These are phyloP conservation scores for Trissoscelio sp. DNA, from an alignment of 2,888 invertebrate species.

Conservation along the genomic window DNA sequence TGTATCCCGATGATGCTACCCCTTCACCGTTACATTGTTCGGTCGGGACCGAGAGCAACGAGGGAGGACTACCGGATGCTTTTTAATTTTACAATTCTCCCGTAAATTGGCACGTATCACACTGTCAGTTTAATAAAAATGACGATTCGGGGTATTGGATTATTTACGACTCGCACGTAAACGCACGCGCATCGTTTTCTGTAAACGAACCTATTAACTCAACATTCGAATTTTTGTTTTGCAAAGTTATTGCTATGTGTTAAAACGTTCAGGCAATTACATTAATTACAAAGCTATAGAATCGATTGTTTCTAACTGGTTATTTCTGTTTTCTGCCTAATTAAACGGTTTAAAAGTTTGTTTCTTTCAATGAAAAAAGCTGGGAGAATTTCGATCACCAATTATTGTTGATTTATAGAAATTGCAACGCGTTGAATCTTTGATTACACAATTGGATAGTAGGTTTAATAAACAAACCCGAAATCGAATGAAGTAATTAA, in stretches of 20 bases:
- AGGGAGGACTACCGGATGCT: slow-evolving; percentile 67
- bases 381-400: too few species aligned
- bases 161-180: slow-evolving; percentile 48
- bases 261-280: slow-evolving; percentile 44
- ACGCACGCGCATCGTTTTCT: slow-evolving; percentile 29
- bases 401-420: too few species aligned
- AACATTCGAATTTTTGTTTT: slow-evolving; percentile 48
- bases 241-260: slow-evolving; percentile 35
- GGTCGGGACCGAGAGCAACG: slow-evolving; percentile 49
- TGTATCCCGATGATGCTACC: slow-evolving; percentile 65
- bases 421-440: not conserved
- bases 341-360: slow-evolving; percentile 6
- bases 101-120: slow-evolving; percentile 68
- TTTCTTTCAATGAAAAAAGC: too few species aligned
- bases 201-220: slow-evolving; percentile 55
- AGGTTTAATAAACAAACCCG: slow-evolving; percentile 8
- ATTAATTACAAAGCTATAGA: slow-evolving; percentile 44
- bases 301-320: slow-evolving; percentile 27
- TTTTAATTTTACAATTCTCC: slow-evolving; percentile 69
- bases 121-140: slow-evolving; percentile 67
- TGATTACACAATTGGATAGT: slow-evolving; percentile 1
- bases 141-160: slow-evolving; percentile 60
- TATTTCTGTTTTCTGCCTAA: slow-evolving; percentile 15
- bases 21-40: slow-evolving; percentile 63
- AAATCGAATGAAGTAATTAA: slow-evolving; percentile 41